Conservation (phyloP, 2,113 vertebrate genomes). For the Eolophus roseicapilla region DNA sequence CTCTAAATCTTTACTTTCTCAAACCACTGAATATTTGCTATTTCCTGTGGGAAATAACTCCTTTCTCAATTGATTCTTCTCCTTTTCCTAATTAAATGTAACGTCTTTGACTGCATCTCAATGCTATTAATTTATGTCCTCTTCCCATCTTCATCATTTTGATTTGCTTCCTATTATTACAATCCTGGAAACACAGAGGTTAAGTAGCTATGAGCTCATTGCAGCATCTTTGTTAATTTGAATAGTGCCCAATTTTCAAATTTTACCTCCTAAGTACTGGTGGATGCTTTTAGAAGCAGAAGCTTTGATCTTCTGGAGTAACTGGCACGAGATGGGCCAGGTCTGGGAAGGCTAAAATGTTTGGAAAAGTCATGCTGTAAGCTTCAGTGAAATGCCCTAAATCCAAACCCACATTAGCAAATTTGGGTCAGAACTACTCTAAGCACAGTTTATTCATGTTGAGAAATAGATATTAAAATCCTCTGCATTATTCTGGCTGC, state of each 20-base stretch:
- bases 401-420: slow-evolving; percentile 9
- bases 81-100: not conserved
- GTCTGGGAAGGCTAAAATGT: not conserved
- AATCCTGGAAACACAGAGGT: not conserved
- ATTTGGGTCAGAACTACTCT: slow-evolving; percentile 11
- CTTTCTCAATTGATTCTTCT: not conserved
- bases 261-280: not conserved
- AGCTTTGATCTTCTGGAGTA: not conserved
- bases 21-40: not conserved
- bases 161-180: not conserved
- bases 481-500: not conserved
- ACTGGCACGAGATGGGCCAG: not conserved
- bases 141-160: not conserved
- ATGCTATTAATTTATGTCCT: not conserved
- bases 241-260: not conserved
- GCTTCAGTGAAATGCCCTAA: not conserved
- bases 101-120: not conserved
- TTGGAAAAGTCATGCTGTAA: not conserved
- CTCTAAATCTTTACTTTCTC: not conserved
- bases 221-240: not conserved
- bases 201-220: not conserved
- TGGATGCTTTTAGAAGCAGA: not conserved
- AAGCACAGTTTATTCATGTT: not conserved
- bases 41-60: not conserved
- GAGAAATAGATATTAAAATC: slow-evolving; percentile 13